A percentile compares a stretch with the other conserved stretches of the same genome.
Conservation (phyloP, 2,888 invertebrate genomes). For the Hyposoter dolosus region DNA sequence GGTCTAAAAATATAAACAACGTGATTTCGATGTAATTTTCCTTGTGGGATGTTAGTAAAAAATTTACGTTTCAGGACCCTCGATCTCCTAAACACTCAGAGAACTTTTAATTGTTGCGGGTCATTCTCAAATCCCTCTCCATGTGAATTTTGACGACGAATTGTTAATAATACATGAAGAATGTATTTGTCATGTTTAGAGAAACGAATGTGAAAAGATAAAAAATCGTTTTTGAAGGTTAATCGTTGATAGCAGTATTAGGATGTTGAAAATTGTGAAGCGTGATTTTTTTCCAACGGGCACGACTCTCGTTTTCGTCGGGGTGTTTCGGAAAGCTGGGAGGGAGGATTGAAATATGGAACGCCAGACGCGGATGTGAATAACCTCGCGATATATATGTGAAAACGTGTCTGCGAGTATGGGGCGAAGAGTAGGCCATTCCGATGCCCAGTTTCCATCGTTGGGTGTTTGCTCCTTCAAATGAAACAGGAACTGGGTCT, state of each 20-base stretch:
- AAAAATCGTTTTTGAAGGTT: not conserved
- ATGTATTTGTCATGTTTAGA: too few species aligned
- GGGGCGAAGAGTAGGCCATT: constrained; percentile 65
- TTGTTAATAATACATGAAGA: too few species aligned
- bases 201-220: too few species aligned
- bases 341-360: constrained; percentile 3
- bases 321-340: not conserved
- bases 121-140: too few species aligned
- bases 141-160: too few species aligned
- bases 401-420: constrained; percentile 32
- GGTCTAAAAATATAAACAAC: not conserved
- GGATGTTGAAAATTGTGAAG: not conserved
- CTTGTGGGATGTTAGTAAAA: not conserved
- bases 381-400: constrained; percentile 36
- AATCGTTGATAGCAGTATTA: not conserved
- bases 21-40: not conserved
- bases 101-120: too few species aligned
- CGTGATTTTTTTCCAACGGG: not conserved
- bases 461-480: constrained; percentile 63
- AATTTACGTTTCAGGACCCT: not conserved
- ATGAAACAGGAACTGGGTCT: constrained; percentile 52
- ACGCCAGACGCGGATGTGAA: constrained; percentile 41
- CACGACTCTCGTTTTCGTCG: not conserved
- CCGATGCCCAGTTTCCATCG: constrained; percentile 66
- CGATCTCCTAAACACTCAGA: too few species aligned